Base-by-base conservation (phyloP, 2,113 vertebrate species). In the Ornithorhynchus anatinus region DNA sequence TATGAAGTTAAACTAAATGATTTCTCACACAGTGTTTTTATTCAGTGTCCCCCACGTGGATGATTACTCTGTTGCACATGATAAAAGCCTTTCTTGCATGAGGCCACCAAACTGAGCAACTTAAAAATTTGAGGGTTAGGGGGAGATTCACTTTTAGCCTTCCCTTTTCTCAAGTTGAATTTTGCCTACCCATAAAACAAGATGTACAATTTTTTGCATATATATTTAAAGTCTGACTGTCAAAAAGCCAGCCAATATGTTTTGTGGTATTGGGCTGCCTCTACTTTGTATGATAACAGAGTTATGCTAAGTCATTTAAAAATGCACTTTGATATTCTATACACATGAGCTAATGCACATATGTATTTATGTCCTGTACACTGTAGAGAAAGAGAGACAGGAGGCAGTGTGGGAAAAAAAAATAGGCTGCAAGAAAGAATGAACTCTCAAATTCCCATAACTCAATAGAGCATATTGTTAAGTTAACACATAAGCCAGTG, bases 371-470 rank as follows among this genome's bases (percentile, higher is more conserved):
- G 52, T 36, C 58, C 42, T 53, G 7, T 65, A 51, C 43, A 77
- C 77, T 84, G 76, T 84, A 81, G 68, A 80, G 72, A 38, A 45
- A 42, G 53, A 82, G 74, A 83, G 54, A 77, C 54, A 77, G 63
- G 50, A 85, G 82, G 45, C 72, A 29, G 67, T 74, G 79, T 77
- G 82, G 80, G 85, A 88, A 88, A 87, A 73, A 25, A 22, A 66
- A 31, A 75, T 52, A 69, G 65, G 66, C 38, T 5, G 19, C 8
- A 14, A 16, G 6, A 12, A 16, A 43, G 69, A 61, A 33, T 53
- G 22, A n/a, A 52, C 72, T 80, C 25, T 20, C 68, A 1, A 20
- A 86, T 94, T 93, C 91, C 90, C 92, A 92, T 86, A 92, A 87
- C 77, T 89, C 76, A 74, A 81, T 70, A 59, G 80, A 90, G 81